Percentiles rank a stretch among this genome's conserved stretches.
These are phyloP conservation scores for Brienomyrus brachyistius DNA, from an alignment of 2,113 vertebrate species.

Conservation along the genomic window DNA sequence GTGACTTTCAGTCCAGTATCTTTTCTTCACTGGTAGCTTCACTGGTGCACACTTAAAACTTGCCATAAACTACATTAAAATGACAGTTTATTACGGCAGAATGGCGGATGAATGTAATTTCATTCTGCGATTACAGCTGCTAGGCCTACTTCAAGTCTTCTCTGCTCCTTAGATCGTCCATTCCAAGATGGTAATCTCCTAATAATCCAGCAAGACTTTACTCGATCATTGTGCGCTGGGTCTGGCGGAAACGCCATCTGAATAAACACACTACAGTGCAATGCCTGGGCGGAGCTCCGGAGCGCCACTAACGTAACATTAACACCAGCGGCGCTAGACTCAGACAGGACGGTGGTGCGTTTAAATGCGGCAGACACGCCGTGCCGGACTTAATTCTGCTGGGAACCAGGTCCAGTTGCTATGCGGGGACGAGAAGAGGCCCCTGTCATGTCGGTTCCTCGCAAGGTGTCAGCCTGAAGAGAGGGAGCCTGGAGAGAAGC, in stretches of 20 bases:
- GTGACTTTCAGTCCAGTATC: not conserved
- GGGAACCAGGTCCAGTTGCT: conserved; percentile 52
- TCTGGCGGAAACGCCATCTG: conserved; percentile 26
- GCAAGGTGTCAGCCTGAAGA: conserved; percentile 28
- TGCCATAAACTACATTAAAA: not conserved
- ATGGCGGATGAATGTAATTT: not conserved
- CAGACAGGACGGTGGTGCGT: conserved; percentile 10
- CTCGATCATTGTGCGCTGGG: not conserved
- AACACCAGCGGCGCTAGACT: not conserved
- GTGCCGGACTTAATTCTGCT: conserved; percentile 41
- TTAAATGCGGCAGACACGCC: conserved; percentile 29
- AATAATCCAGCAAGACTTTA: not conserved
- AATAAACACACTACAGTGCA: conserved; percentile 4
- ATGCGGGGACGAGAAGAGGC: conserved; percentile 31
- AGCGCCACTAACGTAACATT: conserved; percentile 19
- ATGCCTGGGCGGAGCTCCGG: conserved; percentile 41
- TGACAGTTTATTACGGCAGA: not conserved
- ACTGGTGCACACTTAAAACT: not conserved
- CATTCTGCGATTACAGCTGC: not conserved
- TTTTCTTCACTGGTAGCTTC: not conserved
- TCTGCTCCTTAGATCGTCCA: not conserved
- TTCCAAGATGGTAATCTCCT: not conserved
- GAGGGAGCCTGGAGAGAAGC: conserved; percentile 16
- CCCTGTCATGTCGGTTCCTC: conserved; percentile 9
- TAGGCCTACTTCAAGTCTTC: not conserved